A percentile compares a stretch with the other conserved stretches of the same genome.
These are phyloP conservation scores for Calliphora vomitoria DNA, from an alignment of 2,888 invertebrate genomes.

Conservation along the genomic window DNA sequence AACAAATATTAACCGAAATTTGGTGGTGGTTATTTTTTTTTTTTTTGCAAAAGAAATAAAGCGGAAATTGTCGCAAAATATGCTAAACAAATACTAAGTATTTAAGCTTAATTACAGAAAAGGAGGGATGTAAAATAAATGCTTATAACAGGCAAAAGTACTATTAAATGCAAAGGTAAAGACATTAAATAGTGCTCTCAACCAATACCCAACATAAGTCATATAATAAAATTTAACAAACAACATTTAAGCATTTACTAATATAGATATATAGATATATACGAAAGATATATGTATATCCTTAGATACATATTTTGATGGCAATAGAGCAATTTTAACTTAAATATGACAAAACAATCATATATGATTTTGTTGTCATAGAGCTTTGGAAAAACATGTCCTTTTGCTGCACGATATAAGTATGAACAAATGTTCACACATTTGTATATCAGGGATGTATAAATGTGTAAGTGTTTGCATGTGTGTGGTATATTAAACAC, in stretches of 20 bases:
- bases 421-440: neutral
- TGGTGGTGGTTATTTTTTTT: neutral
- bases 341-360: constrained; percentile 63
- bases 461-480: neutral
- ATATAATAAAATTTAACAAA: neutral
- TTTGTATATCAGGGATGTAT: neutral
- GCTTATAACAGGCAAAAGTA: too few species aligned
- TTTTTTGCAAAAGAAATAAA: neutral
- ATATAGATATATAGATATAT: neutral
- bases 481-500: constrained; percentile 74
- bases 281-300: neutral
- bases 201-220: neutral
- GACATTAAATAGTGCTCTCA: neutral
- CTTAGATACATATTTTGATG: constrained; percentile 24
- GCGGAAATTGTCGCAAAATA: constrained; percentile 15
- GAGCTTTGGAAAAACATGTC: constrained; percentile 38
- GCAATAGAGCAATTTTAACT: constrained; percentile 43
- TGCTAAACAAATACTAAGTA: neutral
- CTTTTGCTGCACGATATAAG: constrained; percentile 23
- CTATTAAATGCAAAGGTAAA: neutral
- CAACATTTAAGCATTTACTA: neutral
- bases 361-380: constrained; percentile 47
- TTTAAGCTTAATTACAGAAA: neutral
- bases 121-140: neutral
- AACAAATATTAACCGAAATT: neutral